Evolutionary conservation across 1,140 invertebrate species (phyloP), one percentile per base, ranked within the genome.

Genomic region (Trissolcus basalis): DNA sequence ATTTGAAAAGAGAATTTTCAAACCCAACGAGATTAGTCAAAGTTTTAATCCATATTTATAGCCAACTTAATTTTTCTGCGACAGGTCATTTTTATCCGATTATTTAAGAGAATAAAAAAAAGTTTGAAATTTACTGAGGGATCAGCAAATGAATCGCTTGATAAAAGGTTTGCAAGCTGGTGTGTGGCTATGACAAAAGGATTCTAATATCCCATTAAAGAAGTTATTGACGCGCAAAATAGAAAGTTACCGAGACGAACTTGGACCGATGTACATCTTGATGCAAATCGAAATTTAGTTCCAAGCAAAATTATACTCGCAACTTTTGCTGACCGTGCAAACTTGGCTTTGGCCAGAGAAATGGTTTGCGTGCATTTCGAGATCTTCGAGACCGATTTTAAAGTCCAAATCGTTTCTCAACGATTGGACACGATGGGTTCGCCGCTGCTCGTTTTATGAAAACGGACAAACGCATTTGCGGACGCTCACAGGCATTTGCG

Each of bases 191-290:
- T 44, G 13, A 13, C 11, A 44, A 45, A 63, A 33, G 36, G 45
- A 13, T 44, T 44, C 13, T 67, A 67, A 65, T 59, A 54, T 49
- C n/a, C 60, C 15, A 59, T 65, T 73, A 67, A 49, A 67, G 60
- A 49, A 67, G 48, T 67, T 73, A 65, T 61, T 54, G 50, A 50
- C 55, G 35, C 39, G 53, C 65, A 60, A 72, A 72, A 65, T 55
- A 63, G 19, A 72, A 72, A 59, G 27, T 58, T 72, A 59, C 47
- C 47, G 41, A 44, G 16, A 50, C 36, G 2, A 39, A 39, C 9
- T 39, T 39, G 9, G 36, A n/a, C 36, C 36, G 9, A 1, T 27
- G 71, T 63, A 74, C 67, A 74, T 65, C 56, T 61, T 36, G 50
- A 67, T 73, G 60, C 54, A 73, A 67, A 67, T 51, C 50, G 61